Conservation (phyloP, 1,140 invertebrate genomes). For the Aphis craccivora region DNA sequence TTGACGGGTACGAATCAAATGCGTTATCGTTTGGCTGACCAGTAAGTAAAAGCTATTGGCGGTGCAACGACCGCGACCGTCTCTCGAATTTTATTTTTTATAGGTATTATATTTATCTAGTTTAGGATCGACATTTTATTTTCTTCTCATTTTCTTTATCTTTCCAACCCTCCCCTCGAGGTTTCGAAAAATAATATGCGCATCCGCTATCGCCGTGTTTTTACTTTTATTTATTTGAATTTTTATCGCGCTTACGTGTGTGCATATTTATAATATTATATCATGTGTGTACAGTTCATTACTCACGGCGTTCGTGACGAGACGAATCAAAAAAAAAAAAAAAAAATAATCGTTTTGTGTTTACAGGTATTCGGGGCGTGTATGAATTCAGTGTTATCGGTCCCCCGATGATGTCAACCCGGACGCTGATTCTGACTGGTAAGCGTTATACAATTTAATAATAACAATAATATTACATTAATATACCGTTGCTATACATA, state of each 20-base stretch:
- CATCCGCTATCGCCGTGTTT: neutral
- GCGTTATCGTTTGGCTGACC: neutral
- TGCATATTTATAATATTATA: neutral
- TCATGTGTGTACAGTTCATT: neutral
- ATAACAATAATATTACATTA: neutral
- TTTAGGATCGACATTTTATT: neutral
- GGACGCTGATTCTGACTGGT: conserved; percentile 18
- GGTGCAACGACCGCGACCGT: neutral
- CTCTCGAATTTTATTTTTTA: neutral
- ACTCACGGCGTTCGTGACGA: neutral
- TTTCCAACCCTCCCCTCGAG: neutral
- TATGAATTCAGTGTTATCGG: neutral
- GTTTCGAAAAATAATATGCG: neutral
- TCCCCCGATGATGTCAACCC: neutral
- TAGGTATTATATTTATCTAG: neutral
- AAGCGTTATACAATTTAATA: neutral
- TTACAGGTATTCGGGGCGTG: conserved; percentile 14
- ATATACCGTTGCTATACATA: neutral
- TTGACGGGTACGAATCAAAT: conserved; percentile 16
- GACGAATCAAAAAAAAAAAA: neutral
- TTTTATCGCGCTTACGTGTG: neutral
- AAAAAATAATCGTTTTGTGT: conserved; percentile 9
- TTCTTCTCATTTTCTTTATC: neutral
- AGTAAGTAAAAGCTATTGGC: neutral
- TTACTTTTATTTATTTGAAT: too few relatives aligned